Evolutionary conservation across 1,140 invertebrate genomes (phyloP), one percentile per base, ranked within the genome.

Genomic region (Vanessa tameamea): DNA sequence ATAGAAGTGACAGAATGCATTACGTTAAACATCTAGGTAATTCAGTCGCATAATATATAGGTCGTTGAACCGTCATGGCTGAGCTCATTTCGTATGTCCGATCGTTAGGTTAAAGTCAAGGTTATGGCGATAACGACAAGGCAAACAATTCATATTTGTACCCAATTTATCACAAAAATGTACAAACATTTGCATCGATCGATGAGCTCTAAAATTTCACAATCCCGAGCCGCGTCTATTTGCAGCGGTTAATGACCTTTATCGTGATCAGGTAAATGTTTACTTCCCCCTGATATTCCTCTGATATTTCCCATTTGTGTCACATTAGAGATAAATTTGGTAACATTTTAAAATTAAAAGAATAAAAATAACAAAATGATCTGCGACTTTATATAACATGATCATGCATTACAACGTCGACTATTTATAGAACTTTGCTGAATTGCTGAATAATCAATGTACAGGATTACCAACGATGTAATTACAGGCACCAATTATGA

Each of bases 181-280:
- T 43, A 6, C 8, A 11, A 43, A 43, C 6, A 43, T 43, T 43
- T 5, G 3, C 26, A 31, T 31, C 3, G 26, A 31, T 31, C 26
- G 26, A 31, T 31, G 26, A 6, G 26, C 57, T 37, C 66, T 61
- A 43, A 57, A 57, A 57, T 43, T 47, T 16, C 66, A 68, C 66
- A 68, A 47, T 23, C 37, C 65, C 12, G n/a, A 43, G 61, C 47
- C 69, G 61, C 50, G 20, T 68, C 31, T 73, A 73, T 73, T 66
- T 68, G 65, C 59, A 51, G 48, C 47, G 47, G 64, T 53, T 70
- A 70, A 75, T 75, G 73, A 63, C 68, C 73, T 63, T 75, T 71
- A 75, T 71, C 73, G 47, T 15, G n/a, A 75, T 61, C 68, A 75
- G 73, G 53, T 73, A 67, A 73, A 73, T 67, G 50, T 73, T 73